phyloP scores from a whole-genome alignment of 2,888 invertebrate genomes.

The Ametastegia equiseti region DNA sequence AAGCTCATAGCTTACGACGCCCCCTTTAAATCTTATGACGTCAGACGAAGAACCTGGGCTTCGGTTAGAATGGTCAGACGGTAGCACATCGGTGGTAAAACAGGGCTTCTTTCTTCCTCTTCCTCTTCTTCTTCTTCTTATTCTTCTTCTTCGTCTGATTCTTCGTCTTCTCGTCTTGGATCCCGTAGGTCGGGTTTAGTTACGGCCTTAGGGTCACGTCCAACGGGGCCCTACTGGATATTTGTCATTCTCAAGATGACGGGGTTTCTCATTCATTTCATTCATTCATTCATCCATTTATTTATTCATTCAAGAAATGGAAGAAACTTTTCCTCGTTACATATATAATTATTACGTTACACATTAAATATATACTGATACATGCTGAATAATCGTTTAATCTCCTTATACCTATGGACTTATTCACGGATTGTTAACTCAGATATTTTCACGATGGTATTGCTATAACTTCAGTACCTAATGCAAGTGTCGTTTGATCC shows the following conservation, averaged over 20 bases:
- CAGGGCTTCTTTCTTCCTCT: neutral
- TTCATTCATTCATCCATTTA: neutral
- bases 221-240: neutral
- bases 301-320: conserved; percentile 5
- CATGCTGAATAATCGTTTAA: neutral
- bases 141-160: no score
- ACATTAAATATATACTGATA: neutral
- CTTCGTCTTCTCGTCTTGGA: no score
- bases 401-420: no score
- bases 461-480: no score
- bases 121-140: no score
- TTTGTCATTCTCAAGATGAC: conserved; percentile 39
- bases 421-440: neutral
- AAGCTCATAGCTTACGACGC: conserved; percentile 21
- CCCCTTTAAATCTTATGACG: conserved; percentile 40
- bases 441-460: no score
- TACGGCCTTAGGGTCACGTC: conserved; percentile 30
- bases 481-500: neutral
- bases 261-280: no score
- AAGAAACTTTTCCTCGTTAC: conserved; percentile 5
- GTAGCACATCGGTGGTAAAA: conserved; percentile 3
- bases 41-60: neutral
- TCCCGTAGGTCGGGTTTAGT: conserved; percentile 41
- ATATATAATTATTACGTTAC: neutral
- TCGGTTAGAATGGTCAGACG: conserved; percentile 27